Conservation (phyloP, 1,140 invertebrate genomes). For the Tribolium castaneum region DNA sequence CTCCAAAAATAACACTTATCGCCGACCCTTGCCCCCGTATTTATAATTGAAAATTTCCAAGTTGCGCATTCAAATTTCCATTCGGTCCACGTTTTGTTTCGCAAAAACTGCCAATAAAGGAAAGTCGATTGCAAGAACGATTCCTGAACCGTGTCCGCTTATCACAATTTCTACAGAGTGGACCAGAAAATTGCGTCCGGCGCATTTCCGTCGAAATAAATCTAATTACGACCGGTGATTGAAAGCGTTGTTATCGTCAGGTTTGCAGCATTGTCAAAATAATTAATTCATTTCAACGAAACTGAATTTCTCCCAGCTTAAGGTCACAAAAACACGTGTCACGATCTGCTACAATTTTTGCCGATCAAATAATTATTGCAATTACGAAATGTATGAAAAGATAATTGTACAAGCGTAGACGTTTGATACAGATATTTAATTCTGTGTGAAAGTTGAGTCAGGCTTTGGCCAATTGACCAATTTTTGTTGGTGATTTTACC, state of each 20-base stretch:
- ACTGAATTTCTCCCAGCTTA: not conserved
- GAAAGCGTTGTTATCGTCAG: not conserved
- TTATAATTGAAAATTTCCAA: not conserved
- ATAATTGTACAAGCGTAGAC: too few species aligned
- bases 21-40: not conserved
- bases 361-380: too few species aligned
- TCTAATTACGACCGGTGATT: not conserved
- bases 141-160: constrained; percentile 14
- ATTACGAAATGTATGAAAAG: too few species aligned
- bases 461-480: too few species aligned
- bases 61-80: constrained; percentile 21
- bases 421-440: too few species aligned
- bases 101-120: constrained; percentile 32
- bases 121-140: constrained; percentile 19
- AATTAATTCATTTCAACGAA: too few species aligned
- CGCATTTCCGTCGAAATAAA: not conserved
- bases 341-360: too few species aligned
- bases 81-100: constrained; percentile 26
- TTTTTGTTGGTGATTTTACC: too few species aligned
- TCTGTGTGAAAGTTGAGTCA: too few species aligned
- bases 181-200: not conserved
- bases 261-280: too few species aligned
- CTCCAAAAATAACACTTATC: not conserved
- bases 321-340: not conserved
- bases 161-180: constrained; percentile 9